These are phyloP conservation scores for Nibea coibor DNA, from an alignment of 2,113 vertebrate species.

Conservation along the genomic window DNA sequence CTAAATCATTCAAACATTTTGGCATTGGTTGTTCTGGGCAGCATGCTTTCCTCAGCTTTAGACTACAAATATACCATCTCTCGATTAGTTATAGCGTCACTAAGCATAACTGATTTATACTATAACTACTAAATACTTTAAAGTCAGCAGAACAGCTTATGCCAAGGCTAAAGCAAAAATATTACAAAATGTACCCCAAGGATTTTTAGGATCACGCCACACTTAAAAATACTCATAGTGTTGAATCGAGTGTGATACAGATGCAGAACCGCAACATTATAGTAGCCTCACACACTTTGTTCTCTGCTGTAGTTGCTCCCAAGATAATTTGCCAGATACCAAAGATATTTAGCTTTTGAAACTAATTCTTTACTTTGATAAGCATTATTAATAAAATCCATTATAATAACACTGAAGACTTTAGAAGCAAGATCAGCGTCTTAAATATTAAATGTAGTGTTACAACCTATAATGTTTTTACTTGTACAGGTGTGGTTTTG, in stretches of 20 bases:
- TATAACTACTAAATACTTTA: not conserved
- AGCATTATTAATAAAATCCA: no score
- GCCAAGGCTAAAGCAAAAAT: constrained; percentile 8
- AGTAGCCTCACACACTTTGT: not conserved
- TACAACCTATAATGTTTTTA: not conserved
- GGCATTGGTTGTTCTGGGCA: not conserved
- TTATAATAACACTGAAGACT: not conserved
- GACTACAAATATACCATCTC: not conserved
- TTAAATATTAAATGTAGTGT: not conserved
- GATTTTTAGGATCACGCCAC: constrained; percentile 3
- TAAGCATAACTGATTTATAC: not conserved
- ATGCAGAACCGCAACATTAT: not conserved
- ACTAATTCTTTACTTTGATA: no score
- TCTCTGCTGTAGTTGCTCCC: not conserved
- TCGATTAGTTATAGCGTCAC: constrained; percentile 21
- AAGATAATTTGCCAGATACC: not conserved
- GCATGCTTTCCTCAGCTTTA: not conserved
- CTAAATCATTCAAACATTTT: constrained; percentile 6
- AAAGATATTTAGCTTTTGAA: not conserved
- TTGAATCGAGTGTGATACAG: not conserved
- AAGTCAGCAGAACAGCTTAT: constrained; percentile 7
- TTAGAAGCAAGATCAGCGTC: no score
- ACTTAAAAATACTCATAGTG: not conserved
- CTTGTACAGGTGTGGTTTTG: not conserved
- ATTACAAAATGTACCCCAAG: constrained; percentile 10